Conservation (phyloP, 2,888 invertebrate genomes). For the Lacanobia wlatinum region DNA sequence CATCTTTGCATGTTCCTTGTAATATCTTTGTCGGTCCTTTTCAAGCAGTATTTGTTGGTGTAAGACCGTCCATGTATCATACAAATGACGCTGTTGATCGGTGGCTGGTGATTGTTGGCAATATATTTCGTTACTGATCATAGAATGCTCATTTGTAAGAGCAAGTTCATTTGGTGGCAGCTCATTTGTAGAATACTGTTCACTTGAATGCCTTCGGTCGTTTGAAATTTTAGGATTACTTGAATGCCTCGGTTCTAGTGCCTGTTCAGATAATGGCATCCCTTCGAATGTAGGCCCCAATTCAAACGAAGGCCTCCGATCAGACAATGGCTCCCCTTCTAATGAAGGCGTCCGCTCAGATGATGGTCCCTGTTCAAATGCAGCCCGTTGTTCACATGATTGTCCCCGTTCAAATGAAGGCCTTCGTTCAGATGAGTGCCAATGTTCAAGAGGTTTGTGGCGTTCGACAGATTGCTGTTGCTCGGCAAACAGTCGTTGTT, state of each 20-base stretch:
- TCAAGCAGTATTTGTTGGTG: slow-evolving; percentile 36
- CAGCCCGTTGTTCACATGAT: slow-evolving; percentile 1
- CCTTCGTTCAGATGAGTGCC: slow-evolving; percentile 1
- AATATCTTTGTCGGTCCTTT: not conserved
- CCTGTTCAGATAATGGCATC: slow-evolving; percentile 3
- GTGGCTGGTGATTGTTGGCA: slow-evolving; percentile 2
- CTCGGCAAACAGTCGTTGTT: not conserved
- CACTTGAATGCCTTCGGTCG: slow-evolving; percentile 34
- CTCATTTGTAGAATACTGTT: slow-evolving; percentile 18
- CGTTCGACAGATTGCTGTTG: not conserved
- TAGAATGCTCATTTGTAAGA: slow-evolving; percentile 16
- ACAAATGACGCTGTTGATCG: not conserved
- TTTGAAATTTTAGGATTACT: slow-evolving; percentile 22
- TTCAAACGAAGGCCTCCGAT: slow-evolving; percentile 5
- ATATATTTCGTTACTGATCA: slow-evolving; percentile 11
- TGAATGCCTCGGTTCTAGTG: slow-evolving; percentile 2
- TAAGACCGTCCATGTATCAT: slow-evolving; percentile 16
- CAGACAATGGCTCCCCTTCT: not conserved
- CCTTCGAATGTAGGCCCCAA: not conserved
- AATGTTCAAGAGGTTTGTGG: not conserved
- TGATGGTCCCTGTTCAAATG: slow-evolving; percentile 11
- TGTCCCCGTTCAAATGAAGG: slow-evolving; percentile 9
- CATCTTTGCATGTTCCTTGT: slow-evolving; percentile 14
- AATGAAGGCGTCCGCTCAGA: slow-evolving; percentile 1
- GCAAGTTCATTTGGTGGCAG: slow-evolving; percentile 20